A percentile compares a stretch with the other conserved stretches of the same genome.
These are phyloP conservation scores for Caenorhabditis sp. DNA, from an alignment of 2,888 invertebrate species.

Conservation along the genomic window DNA sequence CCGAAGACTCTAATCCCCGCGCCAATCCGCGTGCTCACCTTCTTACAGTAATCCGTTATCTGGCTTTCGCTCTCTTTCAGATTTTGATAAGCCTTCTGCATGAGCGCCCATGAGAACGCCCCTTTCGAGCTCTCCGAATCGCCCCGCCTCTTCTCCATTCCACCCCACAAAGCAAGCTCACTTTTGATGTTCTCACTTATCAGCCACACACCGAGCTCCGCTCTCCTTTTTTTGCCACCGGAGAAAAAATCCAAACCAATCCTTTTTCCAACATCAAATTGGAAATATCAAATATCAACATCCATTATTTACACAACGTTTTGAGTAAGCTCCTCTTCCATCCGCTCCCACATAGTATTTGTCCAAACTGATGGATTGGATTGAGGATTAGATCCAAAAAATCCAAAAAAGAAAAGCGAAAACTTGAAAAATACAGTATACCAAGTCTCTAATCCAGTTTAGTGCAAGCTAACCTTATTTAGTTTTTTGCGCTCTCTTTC, in stretches of 20 bases:
- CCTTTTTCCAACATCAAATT: slow-evolving; percentile 15
- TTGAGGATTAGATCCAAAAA: slow-evolving; percentile 10
- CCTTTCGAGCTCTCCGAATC: slow-evolving; percentile 10
- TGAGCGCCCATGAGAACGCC: slow-evolving; percentile 22
- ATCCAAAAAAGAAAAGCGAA: slow-evolving; percentile 5
- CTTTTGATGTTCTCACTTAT: slow-evolving; percentile 48
- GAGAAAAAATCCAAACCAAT: background rate
- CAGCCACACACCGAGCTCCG: slow-evolving; percentile 5
- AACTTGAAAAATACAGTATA: slow-evolving; percentile 33
- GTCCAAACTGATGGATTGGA: slow-evolving; percentile 13
- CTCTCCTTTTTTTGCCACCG: slow-evolving; percentile 1
- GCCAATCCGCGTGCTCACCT: slow-evolving; percentile 32
- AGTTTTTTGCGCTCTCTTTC: slow-evolving; percentile 47
- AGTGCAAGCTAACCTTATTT: slow-evolving; percentile 43
- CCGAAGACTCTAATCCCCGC: slow-evolving; percentile 12
- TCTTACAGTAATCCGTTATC: slow-evolving; percentile 21
- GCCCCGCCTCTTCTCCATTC: slow-evolving; percentile 49
- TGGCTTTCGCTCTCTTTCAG: slow-evolving; percentile 1
- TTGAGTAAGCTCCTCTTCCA: slow-evolving; percentile 34
- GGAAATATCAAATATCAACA: slow-evolving; percentile 47
- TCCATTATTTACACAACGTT: slow-evolving; percentile 33
- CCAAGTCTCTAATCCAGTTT: slow-evolving; percentile 49
- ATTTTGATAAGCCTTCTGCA: slow-evolving; percentile 23
- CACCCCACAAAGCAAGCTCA: slow-evolving; percentile 26
- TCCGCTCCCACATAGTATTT: slow-evolving; percentile 11